Evolutionary conservation across 1,140 invertebrate species (phyloP).

Genomic region (Mamestra configurata): DNA sequence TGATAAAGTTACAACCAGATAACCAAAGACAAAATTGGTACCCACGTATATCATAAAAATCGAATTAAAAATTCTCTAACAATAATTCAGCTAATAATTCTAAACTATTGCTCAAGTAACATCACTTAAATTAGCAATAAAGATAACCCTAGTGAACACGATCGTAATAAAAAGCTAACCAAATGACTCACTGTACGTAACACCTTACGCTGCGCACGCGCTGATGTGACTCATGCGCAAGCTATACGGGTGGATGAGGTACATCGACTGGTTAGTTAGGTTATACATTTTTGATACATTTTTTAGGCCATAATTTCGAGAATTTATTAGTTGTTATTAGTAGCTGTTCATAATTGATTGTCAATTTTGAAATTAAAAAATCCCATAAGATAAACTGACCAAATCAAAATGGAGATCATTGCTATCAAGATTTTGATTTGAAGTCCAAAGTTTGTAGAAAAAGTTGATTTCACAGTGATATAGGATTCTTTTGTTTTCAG

Average conservation of each 20-base stretch:
- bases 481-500: too few relatives aligned
- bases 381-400: too few relatives aligned
- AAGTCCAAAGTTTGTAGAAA: too few relatives aligned
- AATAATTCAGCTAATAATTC: slow-evolving; percentile 18
- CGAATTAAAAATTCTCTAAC: background rate
- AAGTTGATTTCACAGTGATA: too few relatives aligned
- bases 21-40: too few relatives aligned
- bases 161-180: slow-evolving; percentile 50
- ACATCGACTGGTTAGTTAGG: slow-evolving; percentile 34
- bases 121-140: slow-evolving; percentile 38
- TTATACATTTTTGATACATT: background rate
- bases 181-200: slow-evolving; percentile 45
- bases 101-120: slow-evolving; percentile 34
- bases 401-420: too few relatives aligned
- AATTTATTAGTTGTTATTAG: too few relatives aligned
- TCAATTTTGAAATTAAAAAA: too few relatives aligned
- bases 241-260: slow-evolving; percentile 1
- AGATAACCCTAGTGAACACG: slow-evolving; percentile 45
- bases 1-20: too few relatives aligned
- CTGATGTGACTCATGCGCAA: slow-evolving; percentile 31
- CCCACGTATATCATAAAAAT: slow-evolving; percentile 11
- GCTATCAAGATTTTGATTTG: too few relatives aligned
- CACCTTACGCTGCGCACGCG: slow-evolving; percentile 38
- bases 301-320: too few relatives aligned
- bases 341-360: too few relatives aligned